Evolutionary conservation across 2,797 vertebrate species (phyloP), one percentile per base, ranked within the genome.

Genomic region (Oreochromis grahami): DNA sequence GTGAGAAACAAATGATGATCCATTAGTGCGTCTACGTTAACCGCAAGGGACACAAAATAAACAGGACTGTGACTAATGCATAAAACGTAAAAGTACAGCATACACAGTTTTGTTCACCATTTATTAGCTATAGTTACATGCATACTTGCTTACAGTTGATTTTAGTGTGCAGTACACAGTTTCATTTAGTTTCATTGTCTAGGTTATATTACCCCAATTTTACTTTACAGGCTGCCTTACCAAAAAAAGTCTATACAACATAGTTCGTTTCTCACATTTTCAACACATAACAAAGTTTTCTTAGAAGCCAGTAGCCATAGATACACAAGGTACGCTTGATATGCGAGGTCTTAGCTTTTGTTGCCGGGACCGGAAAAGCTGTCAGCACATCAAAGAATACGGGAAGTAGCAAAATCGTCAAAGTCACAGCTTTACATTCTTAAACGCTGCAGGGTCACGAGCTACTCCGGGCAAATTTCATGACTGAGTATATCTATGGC

Each of bases 51-150:
- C 14, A 70, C n/a, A 29, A 24, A 5, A 58, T 15, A 12, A 34
- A 4, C n/a, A 58, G 10, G 21, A 3, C 26, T 21, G 53, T 17
- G 77, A 52, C 6, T 74, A 50, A 74, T 50, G 15, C 10, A 56
- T 32, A 3, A 60, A 50, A 76, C 41, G 4, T 15, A 56, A 72
- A 70, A 68, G 21, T 19, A 79, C 21, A 80, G 8, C 17, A 74
- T 3, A 3, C 7, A 13, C 4, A 5, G 1, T 87, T 91, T 88
- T 88, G 48, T 93, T 93, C 86, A 92, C 89, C 88, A 94, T 97
- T 97, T 96, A 97, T 96, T 97, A 93, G 93, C 94, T 94, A 95
- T 95, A 94, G 86, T 91, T 93, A 95, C 96, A 97, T 96, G 96
- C 96, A 97, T 94, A 95, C 94, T 95, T 94, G 94, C 93, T 94